Evolutionary conservation across 2,888 invertebrate genomes (phyloP), one percentile per base, ranked within the genome.

Genomic region (Eristalis tenax): DNA sequence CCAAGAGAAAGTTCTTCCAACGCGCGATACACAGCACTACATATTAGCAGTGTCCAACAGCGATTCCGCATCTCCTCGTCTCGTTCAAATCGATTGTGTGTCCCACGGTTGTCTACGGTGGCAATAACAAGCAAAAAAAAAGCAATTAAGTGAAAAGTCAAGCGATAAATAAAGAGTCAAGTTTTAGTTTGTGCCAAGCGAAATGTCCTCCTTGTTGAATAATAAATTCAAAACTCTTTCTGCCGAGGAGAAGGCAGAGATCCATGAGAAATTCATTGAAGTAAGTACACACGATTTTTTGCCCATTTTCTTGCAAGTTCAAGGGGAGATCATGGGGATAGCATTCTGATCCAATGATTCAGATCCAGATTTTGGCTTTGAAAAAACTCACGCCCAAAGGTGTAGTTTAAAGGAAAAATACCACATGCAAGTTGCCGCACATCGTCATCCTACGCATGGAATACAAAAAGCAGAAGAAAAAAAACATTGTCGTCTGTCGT

Each of bases 221-320:
- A 92, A 92, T 84, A 93, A 92, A 91, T 91, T 93, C 81, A 93
- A 93, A 91, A 92, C 91, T 82, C 90, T 93, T 78, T 93, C 93
- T 75, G 91, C 90, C 81, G 96, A 96, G 91, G 96, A 97, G 94
- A 94, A 95, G 90, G 93, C 95, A 88, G 97, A 97, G 94, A 95
- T 97, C 91, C 94, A 95, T 91, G 96, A 96, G 93, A 96, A 96
- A 92, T 97, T 97, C 92, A 94, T 94, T 90, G 95, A 95, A 94
- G 97, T 97, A 94, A 94, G 94, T 93, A 50, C 38, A 18, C 26
- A 26, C 26, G 3, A 3, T 26, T 26, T 26, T 26, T 50, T 18
- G 18, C 5, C 6, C 15, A 15, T n/a, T n/a, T 43, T n/a, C 18
- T 18, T 18, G 18, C 18, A 50, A 50, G 50, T 50, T 50, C 50